Evolutionary conservation across 2,113 vertebrate genomes (phyloP), one percentile per base, ranked within the genome.

Genomic region (Marmota monax): DNA sequence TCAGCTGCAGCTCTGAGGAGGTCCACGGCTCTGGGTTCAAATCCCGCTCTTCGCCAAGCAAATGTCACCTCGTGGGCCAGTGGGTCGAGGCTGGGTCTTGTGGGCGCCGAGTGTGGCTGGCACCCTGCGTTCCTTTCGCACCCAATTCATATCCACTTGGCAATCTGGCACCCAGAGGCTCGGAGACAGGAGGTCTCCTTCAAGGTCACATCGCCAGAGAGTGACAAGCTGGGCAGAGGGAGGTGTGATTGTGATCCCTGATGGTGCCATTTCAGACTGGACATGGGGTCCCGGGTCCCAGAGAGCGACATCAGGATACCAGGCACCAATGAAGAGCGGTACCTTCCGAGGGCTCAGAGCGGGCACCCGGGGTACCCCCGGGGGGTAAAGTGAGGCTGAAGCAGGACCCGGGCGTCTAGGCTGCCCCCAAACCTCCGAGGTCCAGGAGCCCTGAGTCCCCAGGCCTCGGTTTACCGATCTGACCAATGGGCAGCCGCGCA

Each of bases 391-490:
- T 34, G 82, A 79, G 48, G 61, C 16, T 84, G 18, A 16, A 42
- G 3, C 32, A 67, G 45, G 37, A 45, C 9, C 6, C 23, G 61
- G 63, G 12, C 25, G 10, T 13, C 14, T 23, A 27, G 32, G 45
- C 34, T 14, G 58, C 20, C 39, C 70, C n/a, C 18, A 27, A 77
- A 45, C 39, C 32, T 18, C 39, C 4, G 34, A n/a, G 8, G 34
- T 56, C 37, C 4, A 18, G 27, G 39, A 18, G 23, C 53, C 17
- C 27, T 2, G 4, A 5, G 18, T 2, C 73, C 78, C 13, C 7
- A 39, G 61, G 83, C 72, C 93, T 97, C 95, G 16, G 78, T 94
- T 97, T 96, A 90, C 86, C 82, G 25, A 1, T 32, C 29, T 39
- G 74, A 65, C 51, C 14, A 3, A 25, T 0, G 45, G 61, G 34